Percentiles rank a stretch among this genome's conserved stretches.
phyloP scores from a whole-genome alignment of 2,888 invertebrate genomes.

The Strigamia crassipes region DNA sequence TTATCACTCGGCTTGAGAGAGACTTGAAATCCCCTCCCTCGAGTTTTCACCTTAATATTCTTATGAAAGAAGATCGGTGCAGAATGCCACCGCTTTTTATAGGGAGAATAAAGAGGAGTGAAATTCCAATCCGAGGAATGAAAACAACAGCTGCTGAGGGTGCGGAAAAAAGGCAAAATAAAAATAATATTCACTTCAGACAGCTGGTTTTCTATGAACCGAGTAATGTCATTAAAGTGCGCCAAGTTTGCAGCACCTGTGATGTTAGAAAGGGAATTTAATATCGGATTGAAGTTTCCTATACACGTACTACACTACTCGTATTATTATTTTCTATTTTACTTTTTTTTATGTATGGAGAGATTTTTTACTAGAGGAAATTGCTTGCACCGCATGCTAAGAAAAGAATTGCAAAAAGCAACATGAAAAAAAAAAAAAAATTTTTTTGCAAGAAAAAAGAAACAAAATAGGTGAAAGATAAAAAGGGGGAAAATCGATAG shows the following conservation, averaged over 20 bases:
- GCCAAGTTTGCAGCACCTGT: constrained; percentile 8
- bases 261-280: constrained; percentile 27
- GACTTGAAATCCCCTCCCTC: constrained; percentile 27
- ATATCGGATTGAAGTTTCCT: constrained; percentile 28
- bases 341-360: neutral
- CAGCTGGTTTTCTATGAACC: constrained; percentile 21
- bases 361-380: neutral
- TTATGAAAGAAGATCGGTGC: neutral
- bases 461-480: neutral
- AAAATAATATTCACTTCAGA: constrained; percentile 35
- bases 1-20: constrained; percentile 18
- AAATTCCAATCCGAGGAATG: constrained; percentile 30
- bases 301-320: neutral
- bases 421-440: neutral
- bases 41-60: constrained; percentile 19
- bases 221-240: constrained; percentile 37
- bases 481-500: neutral
- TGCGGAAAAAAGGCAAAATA: constrained; percentile 12
- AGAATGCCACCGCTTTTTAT: constrained; percentile 13
- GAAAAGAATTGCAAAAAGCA: constrained; percentile 26
- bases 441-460: neutral
- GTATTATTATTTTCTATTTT: neutral
- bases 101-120: constrained; percentile 29
- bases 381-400: constrained; percentile 21
- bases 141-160: constrained; percentile 22